Base-by-base conservation (phyloP, 2,113 vertebrate genomes). In the Erpornis zantholeuca region DNA sequence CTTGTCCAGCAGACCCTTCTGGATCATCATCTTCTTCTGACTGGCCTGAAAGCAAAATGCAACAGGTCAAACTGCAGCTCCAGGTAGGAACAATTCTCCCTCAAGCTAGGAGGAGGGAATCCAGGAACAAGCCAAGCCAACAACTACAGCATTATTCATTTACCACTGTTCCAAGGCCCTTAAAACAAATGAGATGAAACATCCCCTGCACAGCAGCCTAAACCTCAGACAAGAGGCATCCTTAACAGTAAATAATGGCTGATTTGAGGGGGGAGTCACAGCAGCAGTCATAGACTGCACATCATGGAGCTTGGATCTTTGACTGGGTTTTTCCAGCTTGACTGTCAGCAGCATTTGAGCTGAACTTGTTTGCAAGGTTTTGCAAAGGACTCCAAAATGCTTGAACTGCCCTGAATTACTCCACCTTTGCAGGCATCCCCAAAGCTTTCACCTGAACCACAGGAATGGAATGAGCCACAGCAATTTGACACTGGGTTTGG, bases 11-110 rank as follows among this genome's bases (percentile, higher is more conserved):
- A 99, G 98, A 12, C 99, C 99, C 68, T 99, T 98, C 96, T 99
- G 98, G 87, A 99, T 99, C 99, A 99, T 99, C 97, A 98, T 97
- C 94, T 98, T 99, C 97, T 99, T 99, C 92, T 99, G 98, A 96
- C 98, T 99, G 9, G 99, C 99, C 99, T 99, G 95, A 76, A 15
- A 54, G 24, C 15, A 17, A 81, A 21, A 2, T 1, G 14, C n/a
- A 65, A 29, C 31, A 76, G 57, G 13, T 95, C 73, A 89, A 35
- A 60, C 33, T 50, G 49, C 31, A 72, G 76, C 68, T 88, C 61
- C 53, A 65, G 15, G 36, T 10, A 66, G 9, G 20, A 80, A 33
- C 68, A 65, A 69, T 47, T 52, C 31, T 49, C 28, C 53, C 15
- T 22, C 7, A 2, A 9, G 21, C 15, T 33, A 59, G 64, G 54